Evolutionary conservation across 1,140 invertebrate genomes (phyloP).

Genomic region (Grapholita molesta): DNA sequence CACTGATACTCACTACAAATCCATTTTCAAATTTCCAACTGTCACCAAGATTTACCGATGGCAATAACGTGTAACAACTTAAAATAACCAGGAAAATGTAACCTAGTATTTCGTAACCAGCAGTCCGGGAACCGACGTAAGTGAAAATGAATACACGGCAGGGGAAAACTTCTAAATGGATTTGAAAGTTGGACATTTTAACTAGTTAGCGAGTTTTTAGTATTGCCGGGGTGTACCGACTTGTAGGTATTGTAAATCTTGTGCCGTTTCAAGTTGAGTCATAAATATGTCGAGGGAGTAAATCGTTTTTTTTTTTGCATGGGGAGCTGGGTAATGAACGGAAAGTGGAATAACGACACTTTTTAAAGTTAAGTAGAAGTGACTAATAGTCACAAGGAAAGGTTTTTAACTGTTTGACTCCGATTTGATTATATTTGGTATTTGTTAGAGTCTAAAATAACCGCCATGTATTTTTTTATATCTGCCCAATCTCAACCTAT

Average conservation of each 20-base stretch:
- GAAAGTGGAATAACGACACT: background rate
- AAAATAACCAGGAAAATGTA: background rate
- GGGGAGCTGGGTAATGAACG: background rate
- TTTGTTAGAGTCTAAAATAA: too few species aligned
- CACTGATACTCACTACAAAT: background rate
- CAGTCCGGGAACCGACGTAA: constrained; percentile 21
- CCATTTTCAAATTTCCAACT: background rate
- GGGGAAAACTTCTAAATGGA: constrained; percentile 26
- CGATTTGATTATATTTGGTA: too few species aligned
- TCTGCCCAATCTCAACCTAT: too few species aligned
- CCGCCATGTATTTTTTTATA: too few species aligned
- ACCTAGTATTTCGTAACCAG: background rate
- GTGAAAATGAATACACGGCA: constrained; percentile 29
- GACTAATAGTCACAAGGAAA: too few species aligned
- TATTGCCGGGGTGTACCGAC: background rate
- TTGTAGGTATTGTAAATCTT: constrained; percentile 14
- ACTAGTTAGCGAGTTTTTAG: constrained; percentile 32
- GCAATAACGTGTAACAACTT: background rate
- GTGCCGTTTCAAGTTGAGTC: background rate
- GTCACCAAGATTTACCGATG: background rate
- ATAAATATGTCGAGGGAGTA: background rate
- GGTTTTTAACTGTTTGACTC: too few species aligned
- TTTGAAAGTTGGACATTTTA: constrained; percentile 34
- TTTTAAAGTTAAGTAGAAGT: background rate
- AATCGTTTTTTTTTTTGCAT: background rate